phyloP scores from a whole-genome alignment of 1,140 invertebrate genomes.

The Ganaspis sp. region DNA sequence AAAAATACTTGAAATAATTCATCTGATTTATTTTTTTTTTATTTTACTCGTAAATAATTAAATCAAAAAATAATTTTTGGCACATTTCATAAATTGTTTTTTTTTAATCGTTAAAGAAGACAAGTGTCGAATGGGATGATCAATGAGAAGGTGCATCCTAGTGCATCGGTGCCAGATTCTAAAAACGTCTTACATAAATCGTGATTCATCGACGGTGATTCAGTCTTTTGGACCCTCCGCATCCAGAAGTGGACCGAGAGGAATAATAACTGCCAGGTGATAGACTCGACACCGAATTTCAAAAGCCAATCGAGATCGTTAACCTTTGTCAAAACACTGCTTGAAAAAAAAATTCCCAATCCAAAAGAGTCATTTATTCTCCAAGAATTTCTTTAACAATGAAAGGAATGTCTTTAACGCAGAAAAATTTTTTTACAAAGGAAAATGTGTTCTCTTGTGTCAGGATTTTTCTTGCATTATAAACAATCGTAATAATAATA shows the following conservation, averaged over 20 bases:
- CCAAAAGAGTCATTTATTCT: not conserved
- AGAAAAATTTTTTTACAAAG: too few relatives aligned
- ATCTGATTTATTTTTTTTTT: too few relatives aligned
- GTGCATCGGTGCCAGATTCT: not conserved
- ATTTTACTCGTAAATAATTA: too few relatives aligned
- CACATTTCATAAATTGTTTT: too few relatives aligned
- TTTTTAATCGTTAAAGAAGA: too few relatives aligned
- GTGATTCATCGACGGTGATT: constrained; percentile 51
- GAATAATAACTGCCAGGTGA: constrained; percentile 39
- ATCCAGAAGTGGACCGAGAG: constrained; percentile 49
- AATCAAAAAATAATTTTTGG: too few relatives aligned
- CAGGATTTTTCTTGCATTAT: too few relatives aligned
- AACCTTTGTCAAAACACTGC: constrained; percentile 34
- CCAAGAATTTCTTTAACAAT: too few relatives aligned
- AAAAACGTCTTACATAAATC: constrained; percentile 1
- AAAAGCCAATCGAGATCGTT: constrained; percentile 51
- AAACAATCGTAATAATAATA: too few relatives aligned
- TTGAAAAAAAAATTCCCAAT: not conserved
- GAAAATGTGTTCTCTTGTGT: too few relatives aligned
- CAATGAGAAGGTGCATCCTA: not conserved
- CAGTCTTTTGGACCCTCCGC: constrained; percentile 39
- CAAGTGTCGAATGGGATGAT: not conserved
- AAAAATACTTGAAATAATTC: too few relatives aligned
- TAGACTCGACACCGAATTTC: constrained; percentile 50
- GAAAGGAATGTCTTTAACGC: too few relatives aligned